Conservation (phyloP, 2,113 vertebrate species). For the Pseudorectes ferrugineus region DNA sequence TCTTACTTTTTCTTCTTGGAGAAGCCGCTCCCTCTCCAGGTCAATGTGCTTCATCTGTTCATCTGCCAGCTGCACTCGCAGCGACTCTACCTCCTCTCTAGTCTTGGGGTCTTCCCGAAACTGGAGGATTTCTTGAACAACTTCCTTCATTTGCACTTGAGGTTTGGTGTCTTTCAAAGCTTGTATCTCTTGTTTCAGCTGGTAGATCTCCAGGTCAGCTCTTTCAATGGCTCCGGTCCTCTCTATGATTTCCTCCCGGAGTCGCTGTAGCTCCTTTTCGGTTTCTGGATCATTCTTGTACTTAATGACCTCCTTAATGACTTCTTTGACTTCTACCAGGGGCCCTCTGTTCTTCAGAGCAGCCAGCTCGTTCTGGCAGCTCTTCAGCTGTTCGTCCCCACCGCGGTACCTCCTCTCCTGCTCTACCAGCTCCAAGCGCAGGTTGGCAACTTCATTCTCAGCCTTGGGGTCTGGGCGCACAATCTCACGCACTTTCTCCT, state of each 20-base stretch:
- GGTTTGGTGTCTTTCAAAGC: constrained; percentile 88
- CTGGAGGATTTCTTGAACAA: constrained; percentile 91
- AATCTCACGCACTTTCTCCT: constrained; percentile 94
- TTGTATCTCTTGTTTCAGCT: constrained; percentile 90
- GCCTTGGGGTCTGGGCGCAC: constrained; percentile 93
- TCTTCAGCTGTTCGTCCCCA: constrained; percentile 82
- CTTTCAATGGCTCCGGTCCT: constrained; percentile 87
- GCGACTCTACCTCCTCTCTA: constrained; percentile 85
- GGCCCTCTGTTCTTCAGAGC: constrained; percentile 84
- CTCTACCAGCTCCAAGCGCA: constrained; percentile 91
- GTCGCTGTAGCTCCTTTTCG: constrained; percentile 85
- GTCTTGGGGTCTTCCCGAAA: constrained; percentile 93
- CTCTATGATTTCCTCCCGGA: constrained; percentile 92
- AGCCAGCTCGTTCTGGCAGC: constrained; percentile 79
- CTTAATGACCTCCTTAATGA: constrained; percentile 94
- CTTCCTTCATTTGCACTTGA: constrained; percentile 90
- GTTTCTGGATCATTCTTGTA: constrained; percentile 93
- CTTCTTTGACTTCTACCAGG: constrained; percentile 89
- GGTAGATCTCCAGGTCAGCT: constrained; percentile 88
- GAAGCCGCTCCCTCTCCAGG: constrained; percentile 79
- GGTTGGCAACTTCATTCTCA: constrained; percentile 89
- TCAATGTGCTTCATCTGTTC: constrained; percentile 91
- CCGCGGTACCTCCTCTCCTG: constrained; percentile 85
- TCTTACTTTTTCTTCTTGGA: constrained; percentile 85
- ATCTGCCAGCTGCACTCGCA: constrained; percentile 83